Evolutionary conservation across 2,888 invertebrate genomes (phyloP).

Genomic region (Pediacus dermestoides): DNA sequence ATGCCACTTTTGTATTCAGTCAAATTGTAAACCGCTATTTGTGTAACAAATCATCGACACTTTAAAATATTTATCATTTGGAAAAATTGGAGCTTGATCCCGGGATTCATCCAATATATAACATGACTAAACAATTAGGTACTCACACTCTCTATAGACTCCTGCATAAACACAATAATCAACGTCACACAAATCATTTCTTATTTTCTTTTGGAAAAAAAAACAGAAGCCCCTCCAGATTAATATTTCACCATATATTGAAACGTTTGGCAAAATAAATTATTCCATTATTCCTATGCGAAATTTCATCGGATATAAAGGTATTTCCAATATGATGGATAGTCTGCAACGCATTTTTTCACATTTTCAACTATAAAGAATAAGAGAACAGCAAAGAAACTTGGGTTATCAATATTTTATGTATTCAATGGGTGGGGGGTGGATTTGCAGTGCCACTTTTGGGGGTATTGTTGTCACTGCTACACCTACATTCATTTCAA

Average conservation of each 20-base stretch:
- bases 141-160: too few species aligned
- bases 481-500: constrained; percentile 18
- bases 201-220: neutral
- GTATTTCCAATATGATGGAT: constrained; percentile 4
- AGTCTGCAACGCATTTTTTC: constrained; percentile 4
- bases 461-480: constrained; percentile 17
- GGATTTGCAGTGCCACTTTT: too few species aligned
- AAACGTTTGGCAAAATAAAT: too few species aligned
- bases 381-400: constrained; percentile 9
- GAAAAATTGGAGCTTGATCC: too few species aligned
- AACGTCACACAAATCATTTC: too few species aligned
- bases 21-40: too few species aligned
- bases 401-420: constrained; percentile 24
- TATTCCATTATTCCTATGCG: neutral
- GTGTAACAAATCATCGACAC: neutral
- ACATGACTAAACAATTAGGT: too few species aligned
- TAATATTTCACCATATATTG: constrained; percentile 2
- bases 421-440: constrained; percentile 15
- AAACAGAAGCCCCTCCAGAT: neutral
- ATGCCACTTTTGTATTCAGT: too few species aligned
- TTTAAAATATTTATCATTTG: constrained; percentile 4
- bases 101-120: too few species aligned
- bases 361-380: constrained; percentile 3
- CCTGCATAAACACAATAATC: too few species aligned
- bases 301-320: constrained; percentile 2